These are phyloP conservation scores for Oceanites oceanicus DNA, from an alignment of 2,113 vertebrate genomes.

Conservation along the genomic window DNA sequence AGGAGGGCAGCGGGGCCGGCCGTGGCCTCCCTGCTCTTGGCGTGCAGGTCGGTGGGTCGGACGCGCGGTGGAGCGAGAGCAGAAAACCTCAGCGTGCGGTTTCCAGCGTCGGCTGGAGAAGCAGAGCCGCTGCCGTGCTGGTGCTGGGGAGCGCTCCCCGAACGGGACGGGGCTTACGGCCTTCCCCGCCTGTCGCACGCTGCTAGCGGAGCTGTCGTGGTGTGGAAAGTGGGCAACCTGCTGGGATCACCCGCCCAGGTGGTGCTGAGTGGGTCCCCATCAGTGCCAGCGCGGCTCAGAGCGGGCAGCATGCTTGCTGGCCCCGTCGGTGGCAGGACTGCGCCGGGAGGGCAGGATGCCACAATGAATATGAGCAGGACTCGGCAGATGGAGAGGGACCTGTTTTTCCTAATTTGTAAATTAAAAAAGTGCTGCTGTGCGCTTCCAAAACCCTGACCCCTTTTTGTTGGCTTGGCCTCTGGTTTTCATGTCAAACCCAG, in stretches of 20 bases:
- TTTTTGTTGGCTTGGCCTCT: background rate
- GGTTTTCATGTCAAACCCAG: background rate
- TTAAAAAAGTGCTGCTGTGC: rapidly evolving
- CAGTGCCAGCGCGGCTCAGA: rapidly evolving
- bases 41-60: background rate
- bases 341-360: background rate
- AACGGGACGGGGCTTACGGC: rapidly evolving
- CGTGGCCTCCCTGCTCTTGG: background rate
- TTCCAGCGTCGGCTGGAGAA: background rate
- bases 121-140: background rate
- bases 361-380: background rate
- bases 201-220: background rate
- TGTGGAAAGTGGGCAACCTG: rapidly evolving
- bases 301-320: background rate
- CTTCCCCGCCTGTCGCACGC: background rate
- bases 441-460: background rate
- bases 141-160: background rate
- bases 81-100: background rate
- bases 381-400: background rate
- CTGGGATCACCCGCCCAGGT: background rate
- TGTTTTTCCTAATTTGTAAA: background rate
- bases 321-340: rapidly evolving
- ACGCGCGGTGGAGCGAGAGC: rapidly evolving
- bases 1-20: background rate
- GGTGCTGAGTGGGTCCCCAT: background rate